Base-by-base conservation (phyloP, 2,113 vertebrate genomes). In the Gulo gulo region DNA sequence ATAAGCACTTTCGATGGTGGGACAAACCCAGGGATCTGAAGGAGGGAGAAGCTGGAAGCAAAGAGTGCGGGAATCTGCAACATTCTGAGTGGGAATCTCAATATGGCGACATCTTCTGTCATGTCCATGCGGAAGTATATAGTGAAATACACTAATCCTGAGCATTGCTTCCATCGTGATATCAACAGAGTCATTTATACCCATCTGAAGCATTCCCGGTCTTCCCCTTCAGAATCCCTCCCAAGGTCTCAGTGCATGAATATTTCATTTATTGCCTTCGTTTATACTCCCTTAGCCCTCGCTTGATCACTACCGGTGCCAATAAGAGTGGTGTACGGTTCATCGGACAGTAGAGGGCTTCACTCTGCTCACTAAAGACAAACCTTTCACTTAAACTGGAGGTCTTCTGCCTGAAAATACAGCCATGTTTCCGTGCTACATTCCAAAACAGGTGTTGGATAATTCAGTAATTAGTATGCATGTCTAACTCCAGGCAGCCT, bases 381-480 rank as follows among this genome's bases (percentile, higher is more conserved):
- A 81, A 69, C 81, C 95, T 20, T 24, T 4, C 85, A 52, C 96
- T 97, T 92, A 87, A 1, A 96, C 65, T 59, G 0, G 97, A 91
- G 94, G 57, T 91, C 91, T 97, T 83, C 47, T 95, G 63, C 82
- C 39, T 95, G 94, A 94, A 97, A 97, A 96, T 36, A 82, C 91
- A 96, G 97, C 97, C 98, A 87, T 92, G 92, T 97, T 98, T 97
- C 80, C 83, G 91, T 26, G 78, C 89, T 3, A 97, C 92, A 97
- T 98, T 98, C 97, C 80, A 88, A 98, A 98, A 98, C 99, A 99
- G 98, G 98, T 99, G 99, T 96, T 98, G 95, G 98, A 98, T 98
- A 99, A 99, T 99, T 98, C 97, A 84, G 98, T 98, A 98, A 99
- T 99, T 99, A 99, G 98, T 97, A 99, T 99, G 99, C 99, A 98